Percentiles rank a stretch among this genome's conserved stretches.
Evolutionary conservation across 1,140 invertebrate genomes (phyloP).

Genomic region (Drosophila auraria): DNA sequence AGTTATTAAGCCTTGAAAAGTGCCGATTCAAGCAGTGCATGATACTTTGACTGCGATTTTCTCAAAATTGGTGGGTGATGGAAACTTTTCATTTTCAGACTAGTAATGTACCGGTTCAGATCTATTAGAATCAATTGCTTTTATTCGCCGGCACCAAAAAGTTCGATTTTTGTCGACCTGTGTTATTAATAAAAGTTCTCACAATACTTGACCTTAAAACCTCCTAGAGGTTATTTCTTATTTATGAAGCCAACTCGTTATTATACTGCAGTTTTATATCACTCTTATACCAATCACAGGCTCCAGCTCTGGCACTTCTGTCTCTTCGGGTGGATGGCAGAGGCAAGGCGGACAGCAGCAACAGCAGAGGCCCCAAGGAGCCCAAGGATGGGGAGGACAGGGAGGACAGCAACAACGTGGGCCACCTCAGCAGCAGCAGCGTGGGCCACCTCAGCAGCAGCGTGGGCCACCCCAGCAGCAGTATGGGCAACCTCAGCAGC

Average conservation of each 20-base stretch:
- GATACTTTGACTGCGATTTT: too few relatives aligned
- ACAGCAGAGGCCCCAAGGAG: background rate
- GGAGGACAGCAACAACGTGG: slow-evolving; percentile 23
- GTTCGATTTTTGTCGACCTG: too few relatives aligned
- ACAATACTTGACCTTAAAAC: background rate
- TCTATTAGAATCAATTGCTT: too few relatives aligned
- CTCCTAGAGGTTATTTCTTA: background rate
- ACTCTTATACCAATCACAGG: background rate
- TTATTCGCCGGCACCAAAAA: too few relatives aligned
- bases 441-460: background rate
- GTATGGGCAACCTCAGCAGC: background rate
- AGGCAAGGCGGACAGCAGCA: slow-evolving; percentile 14
- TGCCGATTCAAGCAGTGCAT: too few relatives aligned
- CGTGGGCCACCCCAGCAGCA: background rate
- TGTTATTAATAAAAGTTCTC: too few relatives aligned
- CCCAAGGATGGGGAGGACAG: slow-evolving; percentile 27
- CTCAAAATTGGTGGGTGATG: too few relatives aligned
- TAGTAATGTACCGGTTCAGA: too few relatives aligned
- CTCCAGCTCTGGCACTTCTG: slow-evolving; percentile 8
- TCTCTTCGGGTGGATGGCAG: slow-evolving; percentile 7
- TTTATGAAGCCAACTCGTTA: background rate
- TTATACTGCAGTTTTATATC: background rate
- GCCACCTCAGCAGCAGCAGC: background rate
- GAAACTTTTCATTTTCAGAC: too few relatives aligned
- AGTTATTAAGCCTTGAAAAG: too few relatives aligned